Evolutionary conservation across 2,888 invertebrate species (phyloP).

Genomic region (Synanthedon vespiformis): DNA sequence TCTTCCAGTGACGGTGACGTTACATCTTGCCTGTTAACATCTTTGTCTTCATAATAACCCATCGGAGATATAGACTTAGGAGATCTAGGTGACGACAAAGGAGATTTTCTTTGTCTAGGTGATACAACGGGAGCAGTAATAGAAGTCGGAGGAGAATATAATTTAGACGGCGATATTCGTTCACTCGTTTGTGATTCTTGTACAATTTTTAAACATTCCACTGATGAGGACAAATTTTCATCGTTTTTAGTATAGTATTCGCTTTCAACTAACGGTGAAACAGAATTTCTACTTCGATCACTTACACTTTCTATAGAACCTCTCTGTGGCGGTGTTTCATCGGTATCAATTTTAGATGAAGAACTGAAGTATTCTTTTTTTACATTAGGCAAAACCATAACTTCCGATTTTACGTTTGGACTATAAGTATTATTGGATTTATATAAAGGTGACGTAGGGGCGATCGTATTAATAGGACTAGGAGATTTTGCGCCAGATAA

Average conservation of each 20-base stretch:
- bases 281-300: constrained; percentile 26
- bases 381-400: constrained; percentile 24
- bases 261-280: constrained; percentile 32
- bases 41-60: constrained; percentile 19
- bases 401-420: constrained; percentile 34
- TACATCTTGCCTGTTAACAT: constrained; percentile 20
- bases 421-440: constrained; percentile 32
- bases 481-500: constrained; percentile 46
- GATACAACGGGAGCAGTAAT: constrained; percentile 22
- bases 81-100: constrained; percentile 39
- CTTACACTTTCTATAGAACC: constrained; percentile 26
- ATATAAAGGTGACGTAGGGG: constrained; percentile 35
- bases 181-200: constrained; percentile 21
- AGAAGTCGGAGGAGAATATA: constrained; percentile 17
- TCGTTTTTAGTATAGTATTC: constrained; percentile 17
- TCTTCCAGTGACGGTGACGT: constrained; percentile 13
- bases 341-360: constrained; percentile 24
- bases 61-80: constrained; percentile 28
- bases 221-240: constrained; percentile 18
- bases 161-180: constrained; percentile 26
- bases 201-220: constrained; percentile 22
- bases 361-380: constrained; percentile 37
- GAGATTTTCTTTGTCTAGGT: constrained; percentile 38
- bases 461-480: constrained; percentile 53
- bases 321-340: constrained; percentile 16